Percentiles rank a stretch among this genome's conserved stretches.
phyloP scores from a whole-genome alignment of 1,140 invertebrate species.

The Zaprionus africanus region DNA sequence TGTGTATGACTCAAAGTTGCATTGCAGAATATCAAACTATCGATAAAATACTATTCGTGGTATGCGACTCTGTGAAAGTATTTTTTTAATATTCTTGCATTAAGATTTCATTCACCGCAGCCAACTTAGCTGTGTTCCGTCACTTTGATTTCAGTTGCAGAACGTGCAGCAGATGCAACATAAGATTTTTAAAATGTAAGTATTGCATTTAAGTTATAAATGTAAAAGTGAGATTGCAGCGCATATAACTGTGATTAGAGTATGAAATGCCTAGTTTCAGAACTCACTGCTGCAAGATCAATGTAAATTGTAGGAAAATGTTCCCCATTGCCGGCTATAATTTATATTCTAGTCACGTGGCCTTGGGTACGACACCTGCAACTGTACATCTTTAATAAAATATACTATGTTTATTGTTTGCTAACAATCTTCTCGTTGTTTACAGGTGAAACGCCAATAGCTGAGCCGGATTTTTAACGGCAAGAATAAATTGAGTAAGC shows the following conservation, averaged over 20 bases:
- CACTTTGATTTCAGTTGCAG: slow-evolving; percentile 17
- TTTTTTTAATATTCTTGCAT: not conserved
- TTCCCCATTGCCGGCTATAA: slow-evolving; percentile 21
- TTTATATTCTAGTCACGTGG: slow-evolving; percentile 57
- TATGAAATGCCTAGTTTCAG: slow-evolving; percentile 50
- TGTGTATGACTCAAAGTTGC: slow-evolving; percentile 9
- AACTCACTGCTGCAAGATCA: slow-evolving; percentile 73
- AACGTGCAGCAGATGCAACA: not conserved
- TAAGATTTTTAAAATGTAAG: slow-evolving; percentile 12
- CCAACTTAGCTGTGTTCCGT: slow-evolving; percentile 27
- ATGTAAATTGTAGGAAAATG: slow-evolving; percentile 15
- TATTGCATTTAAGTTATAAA: not conserved
- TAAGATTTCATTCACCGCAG: slow-evolving; percentile 10
- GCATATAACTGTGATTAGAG: slow-evolving; percentile 70
- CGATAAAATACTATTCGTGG: not conserved
- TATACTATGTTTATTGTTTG: not conserved
- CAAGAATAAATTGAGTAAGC: slow-evolving; percentile 39
- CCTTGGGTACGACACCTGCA: slow-evolving; percentile 1
- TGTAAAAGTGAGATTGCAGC: slow-evolving; percentile 44
- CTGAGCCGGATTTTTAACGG: not conserved
- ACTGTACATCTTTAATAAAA: slow-evolving; percentile 25
- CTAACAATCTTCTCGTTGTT: slow-evolving; percentile 15
- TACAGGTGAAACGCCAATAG: slow-evolving; percentile 48
- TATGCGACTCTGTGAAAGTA: slow-evolving; percentile 6
- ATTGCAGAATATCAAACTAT: not conserved